Evolutionary conservation across 2,113 vertebrate species (phyloP), one percentile per base, ranked within the genome.

Genomic region (Lepidiolamprologus cunningtoni): DNA sequence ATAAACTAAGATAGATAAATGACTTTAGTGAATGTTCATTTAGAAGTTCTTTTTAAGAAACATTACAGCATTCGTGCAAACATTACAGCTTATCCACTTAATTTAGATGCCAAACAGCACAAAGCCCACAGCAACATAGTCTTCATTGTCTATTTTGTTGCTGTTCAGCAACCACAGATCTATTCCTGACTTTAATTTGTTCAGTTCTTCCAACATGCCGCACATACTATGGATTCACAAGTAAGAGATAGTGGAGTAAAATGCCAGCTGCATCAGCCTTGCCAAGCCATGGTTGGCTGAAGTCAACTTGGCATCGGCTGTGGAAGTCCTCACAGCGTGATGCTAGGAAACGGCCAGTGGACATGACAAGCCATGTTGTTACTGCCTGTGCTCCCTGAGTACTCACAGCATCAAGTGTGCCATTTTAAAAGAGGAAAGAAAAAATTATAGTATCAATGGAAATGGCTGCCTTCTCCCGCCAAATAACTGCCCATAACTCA

Each of bases 321-420:
- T 92, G 94, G 95, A 97, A 96, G 96, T 96, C 95, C 95, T 96
- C 95, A 91, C 96, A 95, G 96, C 92, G 86, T 95, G 95, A 94
- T 93, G 92, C 93, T 84, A 94, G 90, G 94, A 96, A 96, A 96
- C 85, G 90, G 94, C 96, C 94, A 96, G 95, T 94, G 95, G 97
- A 97, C 96, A 96, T 95, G 95, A 96, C 96, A 96, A 95, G 95
- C 94, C 90, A 87, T 96, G 96, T 96, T 96, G 96, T 95, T 95
- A 96, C 95, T 94, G 95, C 95, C 93, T 94, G 81, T 92, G 95
- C 95, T 94, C 94, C 94, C 92, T 87, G 94, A 95, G 94, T 94
- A 90, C 93, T 94, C 93, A 54, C 92, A 91, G 92, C 92, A 86
- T 94, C 91, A 91, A 94, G 88, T 93, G 92, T 92, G 95, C 89